Percentiles rank a stretch among this genome's conserved stretches.
phyloP scores from a whole-genome alignment of 2,113 vertebrate genomes.

The Paradisaea rubra region DNA sequence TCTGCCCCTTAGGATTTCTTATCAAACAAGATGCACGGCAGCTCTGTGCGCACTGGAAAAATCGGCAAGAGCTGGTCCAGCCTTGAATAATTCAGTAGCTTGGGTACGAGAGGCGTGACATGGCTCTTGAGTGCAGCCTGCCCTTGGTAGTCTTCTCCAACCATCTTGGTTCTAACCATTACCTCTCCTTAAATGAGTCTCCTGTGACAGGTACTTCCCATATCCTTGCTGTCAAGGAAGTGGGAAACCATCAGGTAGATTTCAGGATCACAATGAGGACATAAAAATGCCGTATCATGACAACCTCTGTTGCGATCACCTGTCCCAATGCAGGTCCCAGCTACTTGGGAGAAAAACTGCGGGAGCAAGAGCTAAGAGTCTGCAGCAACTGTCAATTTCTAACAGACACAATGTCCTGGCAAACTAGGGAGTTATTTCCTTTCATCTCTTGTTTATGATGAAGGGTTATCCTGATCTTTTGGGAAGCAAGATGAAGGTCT shows the following conservation, averaged over 20 bases:
- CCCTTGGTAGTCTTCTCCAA: neutral
- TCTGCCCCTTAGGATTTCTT: conserved; percentile 40
- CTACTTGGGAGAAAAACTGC: neutral
- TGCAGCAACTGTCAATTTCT: rapidly evolving
- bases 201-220: neutral
- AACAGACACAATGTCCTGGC: neutral
- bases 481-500: neutral
- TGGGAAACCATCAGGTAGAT: neutral
- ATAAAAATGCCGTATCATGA: rapidly evolving
- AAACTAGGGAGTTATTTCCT: neutral
- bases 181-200: neutral
- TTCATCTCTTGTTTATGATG: neutral
- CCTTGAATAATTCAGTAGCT: conserved; percentile 49
- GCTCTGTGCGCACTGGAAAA: neutral
- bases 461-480: neutral
- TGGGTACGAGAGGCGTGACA: neutral
- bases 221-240: neutral
- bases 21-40: conserved; percentile 23
- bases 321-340: neutral
- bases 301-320: neutral
- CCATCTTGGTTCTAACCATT: neutral
- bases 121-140: neutral
- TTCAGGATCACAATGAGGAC: neutral
- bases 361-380: neutral
- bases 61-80: neutral